Evolutionary conservation across 2,113 vertebrate genomes (phyloP), one percentile per base, ranked within the genome.

Genomic region (Microcebus tavaratra): DNA sequence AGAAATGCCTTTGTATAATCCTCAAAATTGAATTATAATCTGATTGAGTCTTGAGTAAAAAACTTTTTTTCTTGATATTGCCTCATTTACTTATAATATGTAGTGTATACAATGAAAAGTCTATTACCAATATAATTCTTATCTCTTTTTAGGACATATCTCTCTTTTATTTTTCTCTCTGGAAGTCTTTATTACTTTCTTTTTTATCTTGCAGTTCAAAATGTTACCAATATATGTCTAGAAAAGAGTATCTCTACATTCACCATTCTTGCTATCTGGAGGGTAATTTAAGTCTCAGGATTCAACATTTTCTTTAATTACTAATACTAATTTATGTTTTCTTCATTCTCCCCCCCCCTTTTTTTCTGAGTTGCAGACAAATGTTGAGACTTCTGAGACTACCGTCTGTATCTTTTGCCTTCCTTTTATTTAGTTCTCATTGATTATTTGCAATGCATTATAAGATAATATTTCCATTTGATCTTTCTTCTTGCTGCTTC

Each of bases 341-440:
- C 31, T 67, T 5, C 0, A n/a, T 27, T 23, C 9, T 55, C 18
- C 20, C 21, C 21, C 10, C 17, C 17, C 1, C 6, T 5, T 55
- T 90, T 67, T 4, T 15, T 67, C 25, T 34, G 23, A 0, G 31
- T 36, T 82, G 6, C 10, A 36, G 29, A 92, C 12, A 55, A 15
- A 55, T 65, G 5, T 20, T 63, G 4, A 70, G 79, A 80, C 27
- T 59, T 67, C 9, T 91, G 61, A 50, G 63, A 59, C 34, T 59
- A 39, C 84, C 7, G 3, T 68, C 39, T 59, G 2, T 31, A 48
- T 23, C 3, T 91, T 82, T 27, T n/a, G 57, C 25, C 18, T 25
- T 3, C 20, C 15, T 59, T 57, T 21, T 23, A 72, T 63, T 86
- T 57, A 78, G 6, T 79, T 91, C 3, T 70, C 15, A 61, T 79